Base-by-base conservation (phyloP, 2,888 invertebrate species). In the Lathronympha strigana region DNA sequence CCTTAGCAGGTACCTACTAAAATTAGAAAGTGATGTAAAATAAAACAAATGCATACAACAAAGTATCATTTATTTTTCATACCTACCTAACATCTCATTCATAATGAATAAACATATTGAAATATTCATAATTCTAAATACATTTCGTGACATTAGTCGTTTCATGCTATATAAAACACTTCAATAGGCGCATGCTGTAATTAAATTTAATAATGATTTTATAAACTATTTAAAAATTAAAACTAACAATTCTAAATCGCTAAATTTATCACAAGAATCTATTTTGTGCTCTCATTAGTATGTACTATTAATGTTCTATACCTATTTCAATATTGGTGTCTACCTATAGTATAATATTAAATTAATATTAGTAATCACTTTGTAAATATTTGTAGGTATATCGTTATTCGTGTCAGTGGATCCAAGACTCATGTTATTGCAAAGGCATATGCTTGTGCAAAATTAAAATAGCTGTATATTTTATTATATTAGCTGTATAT, bases 31-130 rank as follows among this genome's bases (percentile, higher is more conserved):
- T 21, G 47, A 31, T 23, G 4, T 72, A 72, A 75, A 71, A 64
- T 73, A 76, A 76, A 64, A 68, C 70, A 19, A 49, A 51, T 40
- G 21, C 55, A 55, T 79, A 79, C 76, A 79, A 79, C 75, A 78
- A 74, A 73, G 69, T 86, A 83, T 80, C 72, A 73, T 87, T 89
- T 83, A 82, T 83, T 88, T 81, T 77, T 72, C 69, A 80, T 84
- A 23, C 23, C 47, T 47, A 66, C 54, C 33, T 58, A 86, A 86
- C 83, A 80, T 85, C 74, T 81, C 73, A 76, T 79, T 68, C 38
- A 76, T 76, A 78, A 75, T 73, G 47, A 47, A 74, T 76, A 63
- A 77, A 84, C 79, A 81, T 84, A 50, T 51, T 47, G 36, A 64
- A 51, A 60, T 64, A 61, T 82, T 78, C 9, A 82, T 73, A 78